Evolutionary conservation across 35 echinoderm and acorn worm species (phyloP).

Genomic region (Lytechinus variegatus): DNA sequence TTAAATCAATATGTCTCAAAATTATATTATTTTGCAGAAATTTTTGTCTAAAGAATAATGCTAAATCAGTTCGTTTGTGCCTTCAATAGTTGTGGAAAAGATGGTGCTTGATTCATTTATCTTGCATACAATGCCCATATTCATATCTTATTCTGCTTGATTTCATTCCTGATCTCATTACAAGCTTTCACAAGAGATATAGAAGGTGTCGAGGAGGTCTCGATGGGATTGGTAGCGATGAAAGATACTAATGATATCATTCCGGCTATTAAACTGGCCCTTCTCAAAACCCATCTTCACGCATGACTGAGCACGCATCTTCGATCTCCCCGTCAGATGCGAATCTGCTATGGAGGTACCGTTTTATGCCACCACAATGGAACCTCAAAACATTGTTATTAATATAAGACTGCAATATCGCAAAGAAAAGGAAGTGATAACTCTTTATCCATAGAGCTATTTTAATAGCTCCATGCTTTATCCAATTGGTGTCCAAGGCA

Average conservation of each 20-base stretch:
- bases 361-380: too few species aligned
- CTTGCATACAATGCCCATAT: not conserved
- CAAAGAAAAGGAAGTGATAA: too few species aligned
- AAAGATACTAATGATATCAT: not conserved
- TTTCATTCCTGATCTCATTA: not conserved
- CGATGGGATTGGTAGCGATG: not conserved
- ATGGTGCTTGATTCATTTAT: not conserved
- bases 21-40: too few species aligned
- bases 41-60: not conserved
- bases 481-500: too few species aligned
- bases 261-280: not conserved
- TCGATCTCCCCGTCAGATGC: not conserved
- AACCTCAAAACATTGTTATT: too few species aligned
- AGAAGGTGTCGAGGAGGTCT: not conserved
- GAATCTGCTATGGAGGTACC: too few species aligned
- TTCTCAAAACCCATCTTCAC: not conserved
- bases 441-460: too few species aligned
- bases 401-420: too few species aligned
- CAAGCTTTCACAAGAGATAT: not conserved
- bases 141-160: not conserved
- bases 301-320: not conserved
- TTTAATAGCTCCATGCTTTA: too few species aligned
- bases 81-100: not conserved
- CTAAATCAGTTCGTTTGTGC: not conserved
- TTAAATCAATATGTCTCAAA: too few species aligned